Base-by-base conservation (phyloP, 2,888 invertebrate species). In the Itoplectis maculator region DNA sequence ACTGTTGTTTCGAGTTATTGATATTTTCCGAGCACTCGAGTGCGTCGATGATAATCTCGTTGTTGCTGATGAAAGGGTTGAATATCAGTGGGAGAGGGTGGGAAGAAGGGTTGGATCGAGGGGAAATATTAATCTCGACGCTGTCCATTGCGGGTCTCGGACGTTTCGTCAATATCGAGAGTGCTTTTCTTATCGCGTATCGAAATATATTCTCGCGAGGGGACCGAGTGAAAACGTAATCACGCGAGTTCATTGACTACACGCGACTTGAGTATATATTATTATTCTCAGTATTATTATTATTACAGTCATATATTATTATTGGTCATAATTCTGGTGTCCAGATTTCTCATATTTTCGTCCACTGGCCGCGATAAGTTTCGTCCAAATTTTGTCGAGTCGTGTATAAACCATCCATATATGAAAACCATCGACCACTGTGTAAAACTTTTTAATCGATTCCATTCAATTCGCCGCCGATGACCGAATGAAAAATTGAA, bases 401-500 rank as follows among this genome's bases (percentile, higher is more conserved):
- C n/a, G 2, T 47, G n/a, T 47, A 42, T 42, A 13, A 42, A 42
- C n/a, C 18, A 15, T 20, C 9, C 13, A 45, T 20, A 37, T 65
- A 29, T 11, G n/a, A n/a, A n/a, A n/a, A n/a, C n/a, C n/a, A n/a
- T n/a, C n/a, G n/a, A n/a, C n/a, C n/a, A 54, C 15, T 49, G 74
- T 65, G 63, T 56, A 56, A 23, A 35, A 69, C 9, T 78, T 78
- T 82, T 74, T 65, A 79, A 74, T 70, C 49, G 61, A 65, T 8
- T 20, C n/a, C 42, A 45, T 79, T 75, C 75, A 70, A 72, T 78
- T 45, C 23, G 45, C 47, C 56, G 42, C 47, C 56, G 42, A 54
- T 20, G 70, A 54, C 45, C 54, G 77, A 77, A 83, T 83, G 80
- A 83, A 83, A 83, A 80, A 77, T 83, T 80, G 83, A 79, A 82